Base-by-base conservation (phyloP, 1,140 invertebrate genomes). In the Zaprionus taronus region DNA sequence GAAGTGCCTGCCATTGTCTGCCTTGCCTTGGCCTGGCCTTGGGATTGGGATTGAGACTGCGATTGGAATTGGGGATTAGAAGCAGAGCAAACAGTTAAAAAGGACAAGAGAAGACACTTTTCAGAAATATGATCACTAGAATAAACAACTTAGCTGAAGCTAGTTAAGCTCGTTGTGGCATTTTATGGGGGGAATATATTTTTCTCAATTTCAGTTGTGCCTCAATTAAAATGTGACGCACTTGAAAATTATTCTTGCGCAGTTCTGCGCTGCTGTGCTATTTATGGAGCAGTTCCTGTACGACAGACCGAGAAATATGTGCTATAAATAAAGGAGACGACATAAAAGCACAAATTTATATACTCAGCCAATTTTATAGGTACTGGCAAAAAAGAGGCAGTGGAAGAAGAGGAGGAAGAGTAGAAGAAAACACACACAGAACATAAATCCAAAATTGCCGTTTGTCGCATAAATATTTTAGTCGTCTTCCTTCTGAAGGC, bases 381-480 rank as follows among this genome's bases (percentile, higher is more conserved):
- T 77, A 56, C 60, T 34, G 68, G 51, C 24, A 41, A 49, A 26
- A 26, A 34, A 22, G 17, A 53, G 31, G 31, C 31, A 34, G 31
- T 3, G 3, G 31, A 0, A 65, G 11, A 38, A 20, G 14, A 26
- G 3, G 4, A 1, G n/a, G 51, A 36, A 47, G 26, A 20, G 28
- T 31, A 41, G 22, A 44, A 56, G 56, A 70, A 65, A 57, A 73
- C 31, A 77, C 69, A 60, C 41, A 44, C 6, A n/a, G 15, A 63
- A 69, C 85, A 90, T 90, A 90, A 90, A 90, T 90, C 86, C 85
- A 80, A 90, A 90, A 90, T 91, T 90, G 85, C 85, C 85, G 79
- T 91, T 91, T 90, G 86, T 91, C 86, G 85, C 85, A 90, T 91
- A 90, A 90, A 90, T 90, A 90, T 90, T 91, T 90, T 85, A 90